These are phyloP conservation scores for Blastomussa wellsi DNA, from an alignment of 92 coral and sea anemone species.

Conservation along the genomic window DNA sequence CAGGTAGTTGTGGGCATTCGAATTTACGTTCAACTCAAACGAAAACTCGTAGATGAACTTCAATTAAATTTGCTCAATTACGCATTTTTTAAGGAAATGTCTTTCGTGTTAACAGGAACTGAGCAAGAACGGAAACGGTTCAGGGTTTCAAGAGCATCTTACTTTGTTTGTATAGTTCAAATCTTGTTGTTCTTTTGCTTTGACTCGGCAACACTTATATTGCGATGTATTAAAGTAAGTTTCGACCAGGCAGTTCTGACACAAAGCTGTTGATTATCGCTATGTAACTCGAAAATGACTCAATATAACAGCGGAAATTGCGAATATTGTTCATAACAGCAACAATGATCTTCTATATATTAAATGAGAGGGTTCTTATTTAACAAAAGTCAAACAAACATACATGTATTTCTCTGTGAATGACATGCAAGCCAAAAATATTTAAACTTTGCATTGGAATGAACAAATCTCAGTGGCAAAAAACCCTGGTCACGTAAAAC, in stretches of 20 bases:
- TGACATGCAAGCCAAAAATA: background rate
- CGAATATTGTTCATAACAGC: background rate
- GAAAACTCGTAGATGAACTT: background rate
- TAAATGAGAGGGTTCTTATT: background rate
- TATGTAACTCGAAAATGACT: background rate
- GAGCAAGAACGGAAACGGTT: background rate
- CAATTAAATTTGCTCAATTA: background rate
- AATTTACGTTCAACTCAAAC: background rate
- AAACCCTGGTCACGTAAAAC: background rate
- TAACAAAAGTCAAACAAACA: constrained; percentile 16
- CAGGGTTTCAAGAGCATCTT: constrained; percentile 6
- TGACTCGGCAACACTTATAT: background rate
- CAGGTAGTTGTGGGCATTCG: background rate
- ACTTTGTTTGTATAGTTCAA: constrained; percentile 1
- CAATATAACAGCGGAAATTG: background rate
- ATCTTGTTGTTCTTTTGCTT: constrained; percentile 16
- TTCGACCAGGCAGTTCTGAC: background rate
- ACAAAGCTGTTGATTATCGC: background rate
- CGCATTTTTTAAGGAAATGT: background rate
- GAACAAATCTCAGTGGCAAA: background rate
- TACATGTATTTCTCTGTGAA: background rate
- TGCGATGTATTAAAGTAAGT: background rate
- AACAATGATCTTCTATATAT: background rate
- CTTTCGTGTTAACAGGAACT: background rate
- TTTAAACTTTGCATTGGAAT: background rate